A percentile compares a stretch with the other conserved stretches of the same genome.
Evolutionary conservation across 2,113 vertebrate genomes (phyloP).

Genomic region (Apteryx owenii): DNA sequence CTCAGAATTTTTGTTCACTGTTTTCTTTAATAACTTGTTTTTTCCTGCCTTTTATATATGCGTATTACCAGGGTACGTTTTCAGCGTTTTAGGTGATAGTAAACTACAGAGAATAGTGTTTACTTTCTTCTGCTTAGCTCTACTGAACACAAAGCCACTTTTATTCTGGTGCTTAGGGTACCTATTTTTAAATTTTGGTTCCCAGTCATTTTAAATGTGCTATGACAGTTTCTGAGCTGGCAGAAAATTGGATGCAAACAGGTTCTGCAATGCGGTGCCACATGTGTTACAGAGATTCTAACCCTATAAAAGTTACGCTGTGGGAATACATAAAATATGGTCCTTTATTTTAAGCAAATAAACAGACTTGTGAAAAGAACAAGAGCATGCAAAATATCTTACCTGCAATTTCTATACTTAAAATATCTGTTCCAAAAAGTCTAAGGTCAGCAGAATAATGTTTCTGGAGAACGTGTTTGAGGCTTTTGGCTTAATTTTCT

Average conservation of each 20-base stretch:
- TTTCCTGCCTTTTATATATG: neutral
- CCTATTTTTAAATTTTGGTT: slow-evolving; percentile 37
- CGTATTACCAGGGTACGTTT: neutral
- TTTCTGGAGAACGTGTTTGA: neutral
- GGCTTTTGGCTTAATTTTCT: neutral
- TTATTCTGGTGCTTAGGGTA: neutral
- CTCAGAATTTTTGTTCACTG: neutral
- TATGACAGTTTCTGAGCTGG: slow-evolving; percentile 55
- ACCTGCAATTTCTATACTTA: neutral
- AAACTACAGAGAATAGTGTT: neutral
- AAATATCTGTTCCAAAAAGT: neutral
- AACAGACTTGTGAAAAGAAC: neutral
- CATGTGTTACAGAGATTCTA: neutral
- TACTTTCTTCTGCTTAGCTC: slow-evolving; percentile 31
- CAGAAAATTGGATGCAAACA: slow-evolving; percentile 64
- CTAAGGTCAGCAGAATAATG: neutral
- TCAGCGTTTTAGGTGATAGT: neutral
- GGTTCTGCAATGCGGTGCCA: slow-evolving; percentile 46
- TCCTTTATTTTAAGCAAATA: neutral
- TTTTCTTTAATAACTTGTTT: neutral
- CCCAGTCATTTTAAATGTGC: slow-evolving; percentile 39
- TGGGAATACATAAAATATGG: rapidly evolving
- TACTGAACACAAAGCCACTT: slow-evolving; percentile 18
- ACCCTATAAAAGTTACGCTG: neutral
- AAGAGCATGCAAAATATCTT: neutral